phyloP scores from a whole-genome alignment of 1,140 invertebrate species.

The Riptortus pedestris region DNA sequence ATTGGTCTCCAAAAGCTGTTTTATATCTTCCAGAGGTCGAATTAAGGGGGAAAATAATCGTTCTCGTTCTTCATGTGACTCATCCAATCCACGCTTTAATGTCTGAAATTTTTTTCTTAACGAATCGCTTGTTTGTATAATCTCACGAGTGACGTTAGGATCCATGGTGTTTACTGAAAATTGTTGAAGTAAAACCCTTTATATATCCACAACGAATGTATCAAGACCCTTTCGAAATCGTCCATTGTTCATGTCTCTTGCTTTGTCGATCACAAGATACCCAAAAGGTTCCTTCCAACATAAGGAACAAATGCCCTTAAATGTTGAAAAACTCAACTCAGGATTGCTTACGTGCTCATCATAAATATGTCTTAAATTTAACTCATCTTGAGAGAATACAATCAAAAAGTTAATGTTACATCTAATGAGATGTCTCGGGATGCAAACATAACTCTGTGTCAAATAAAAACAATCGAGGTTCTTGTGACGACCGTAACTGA shows the following conservation, averaged over 20 bases:
- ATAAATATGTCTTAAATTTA: slow-evolving; percentile 38
- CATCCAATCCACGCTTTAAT: not conserved
- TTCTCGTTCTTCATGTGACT: not conserved
- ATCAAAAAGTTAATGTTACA: slow-evolving; percentile 38
- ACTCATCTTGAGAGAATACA: slow-evolving; percentile 37
- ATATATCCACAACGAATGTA: slow-evolving; percentile 5
- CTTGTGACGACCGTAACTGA: slow-evolving; percentile 37
- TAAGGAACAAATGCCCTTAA: slow-evolving; percentile 32
- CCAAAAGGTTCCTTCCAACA: slow-evolving; percentile 30
- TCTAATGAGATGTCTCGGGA: slow-evolving; percentile 37
- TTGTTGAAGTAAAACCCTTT: not conserved
- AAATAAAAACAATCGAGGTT: no score
- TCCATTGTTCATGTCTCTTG: slow-evolving; percentile 36
- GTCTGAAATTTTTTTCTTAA: not conserved
- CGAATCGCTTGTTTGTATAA: not conserved
- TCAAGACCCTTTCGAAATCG: slow-evolving; percentile 23
- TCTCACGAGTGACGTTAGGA: not conserved
- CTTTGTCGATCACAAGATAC: slow-evolving; percentile 36
- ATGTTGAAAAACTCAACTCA: slow-evolving; percentile 19
- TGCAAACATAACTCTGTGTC: slow-evolving; percentile 35
- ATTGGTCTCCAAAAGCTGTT: no score
- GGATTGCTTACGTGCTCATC: slow-evolving; percentile 35
- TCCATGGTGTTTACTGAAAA: not conserved
- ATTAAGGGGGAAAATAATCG: not conserved
- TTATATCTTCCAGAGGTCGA: not conserved